phyloP scores from a whole-genome alignment of 2,113 vertebrate species.

The Plecturocebus donacophilus region DNA sequence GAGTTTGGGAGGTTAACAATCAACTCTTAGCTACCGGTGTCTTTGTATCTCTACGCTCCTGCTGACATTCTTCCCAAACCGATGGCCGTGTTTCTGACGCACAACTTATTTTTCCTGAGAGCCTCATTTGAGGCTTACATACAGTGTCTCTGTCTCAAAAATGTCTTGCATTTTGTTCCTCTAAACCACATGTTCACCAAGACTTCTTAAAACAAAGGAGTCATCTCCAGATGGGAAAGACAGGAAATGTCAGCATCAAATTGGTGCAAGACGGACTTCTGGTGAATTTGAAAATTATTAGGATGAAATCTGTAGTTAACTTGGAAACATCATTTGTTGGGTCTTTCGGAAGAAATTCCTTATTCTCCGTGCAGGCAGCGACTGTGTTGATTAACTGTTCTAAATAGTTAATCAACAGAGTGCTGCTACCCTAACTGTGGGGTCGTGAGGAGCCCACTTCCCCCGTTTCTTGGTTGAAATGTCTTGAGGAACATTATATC shows the following conservation, averaged over 20 bases:
- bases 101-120: not conserved
- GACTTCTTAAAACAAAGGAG: not conserved
- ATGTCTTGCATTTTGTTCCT: conserved; percentile 5
- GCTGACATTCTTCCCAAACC: not conserved
- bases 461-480: not conserved
- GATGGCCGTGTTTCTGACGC: not conserved
- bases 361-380: accelerated
- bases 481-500: not conserved
- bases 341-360: not conserved
- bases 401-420: no score
- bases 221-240: not conserved
- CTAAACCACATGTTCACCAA: not conserved
- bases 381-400: not conserved
- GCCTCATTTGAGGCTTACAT: not conserved
- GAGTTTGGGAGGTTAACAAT: conserved; percentile 80
- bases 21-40: not conserved
- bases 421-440: no score
- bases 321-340: not conserved
- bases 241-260: not conserved
- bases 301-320: not conserved
- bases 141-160: not conserved
- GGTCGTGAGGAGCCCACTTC: not conserved
- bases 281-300: not conserved
- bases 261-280: not conserved
- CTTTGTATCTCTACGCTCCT: not conserved